These are phyloP conservation scores for Ooceraea biroi DNA, from an alignment of 1,140 invertebrate genomes.

Conservation along the genomic window DNA sequence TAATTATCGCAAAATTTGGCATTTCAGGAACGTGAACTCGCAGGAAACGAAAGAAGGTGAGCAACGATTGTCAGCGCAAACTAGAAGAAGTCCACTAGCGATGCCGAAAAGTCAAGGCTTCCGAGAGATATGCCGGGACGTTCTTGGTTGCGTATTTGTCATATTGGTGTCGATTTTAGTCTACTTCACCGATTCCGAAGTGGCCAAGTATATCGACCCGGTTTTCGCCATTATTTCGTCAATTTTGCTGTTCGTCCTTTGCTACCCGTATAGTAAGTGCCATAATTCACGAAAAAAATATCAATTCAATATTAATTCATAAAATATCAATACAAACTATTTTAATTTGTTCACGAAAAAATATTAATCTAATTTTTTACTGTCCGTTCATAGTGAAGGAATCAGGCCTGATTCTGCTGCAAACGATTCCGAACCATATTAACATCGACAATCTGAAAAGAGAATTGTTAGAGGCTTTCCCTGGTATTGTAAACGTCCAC, in stretches of 20 bases:
- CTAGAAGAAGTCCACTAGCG: slow-evolving; percentile 81
- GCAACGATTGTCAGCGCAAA: slow-evolving; percentile 83
- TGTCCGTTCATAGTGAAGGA: slow-evolving; percentile 89
- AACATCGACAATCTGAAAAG: slow-evolving; percentile 90
- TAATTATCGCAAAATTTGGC: not conserved
- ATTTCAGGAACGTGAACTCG: slow-evolving; percentile 83
- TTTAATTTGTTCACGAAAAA: slow-evolving; percentile 4
- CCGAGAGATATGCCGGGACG: slow-evolving; percentile 88
- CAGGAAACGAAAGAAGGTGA: slow-evolving; percentile 85
- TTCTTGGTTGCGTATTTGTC: slow-evolving; percentile 89
- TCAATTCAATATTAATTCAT: not conserved
- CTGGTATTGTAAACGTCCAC: slow-evolving; percentile 92
- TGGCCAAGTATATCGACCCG: slow-evolving; percentile 92
- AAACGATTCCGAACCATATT: slow-evolving; percentile 93
- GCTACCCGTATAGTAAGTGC: slow-evolving; percentile 90
- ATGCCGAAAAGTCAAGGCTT: slow-evolving; percentile 83
- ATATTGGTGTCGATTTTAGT: slow-evolving; percentile 89
- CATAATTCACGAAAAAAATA: too few relatives aligned
- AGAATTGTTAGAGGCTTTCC: slow-evolving; percentile 90
- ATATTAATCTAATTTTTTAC: not conserved
- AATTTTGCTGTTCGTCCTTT: slow-evolving; percentile 88
- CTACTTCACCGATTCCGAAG: slow-evolving; percentile 87
- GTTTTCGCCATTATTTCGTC: slow-evolving; percentile 90
- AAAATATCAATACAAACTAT: slow-evolving; percentile 1
- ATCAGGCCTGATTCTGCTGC: slow-evolving; percentile 91